Evolutionary conservation across 2,113 vertebrate genomes (phyloP), one percentile per base, ranked within the genome.

Genomic region (Mesoclemmys tuberculata): DNA sequence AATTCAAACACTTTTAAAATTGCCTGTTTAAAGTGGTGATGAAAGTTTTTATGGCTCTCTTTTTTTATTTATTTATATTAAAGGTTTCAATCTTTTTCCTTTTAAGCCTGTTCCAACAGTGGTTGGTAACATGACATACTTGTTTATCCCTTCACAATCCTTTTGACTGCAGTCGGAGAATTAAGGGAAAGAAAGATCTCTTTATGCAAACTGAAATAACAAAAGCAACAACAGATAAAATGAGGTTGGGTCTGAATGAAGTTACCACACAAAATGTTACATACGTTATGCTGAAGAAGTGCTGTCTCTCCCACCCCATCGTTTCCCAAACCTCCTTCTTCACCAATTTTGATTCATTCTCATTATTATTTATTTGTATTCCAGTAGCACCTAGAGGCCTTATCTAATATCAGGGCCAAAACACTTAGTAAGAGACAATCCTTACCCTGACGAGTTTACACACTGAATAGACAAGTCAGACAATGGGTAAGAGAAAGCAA

Each of bases 151-250:
- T n/a, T 90, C 71, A 56, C 48, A 61, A 71, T 90, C 38, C n/a
- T 74, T 90, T 92, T 44, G 56, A 35, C 24, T 78, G 26, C 6
- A 84, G 21, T 93, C 90, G 93, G 80, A 91, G 52, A 93, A 71
- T 85, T 74, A 2, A 35, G 5, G 24, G 10, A 90, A 94, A 91
- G n/a, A 96, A 91, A 88, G 52, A 49, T 52, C 14, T 95, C 75
- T 84, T 80, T 92, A 71, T 95, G 75, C 91, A 29, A 1, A 1
- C 52, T n/a, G 41, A 82, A 93, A 87, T 55, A 94, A 54, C 16
- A 87, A 61, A 89, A 85, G 3, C 2, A 92, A 82, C 90, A 90
- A 3, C 78, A 95, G 94, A 75, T 51, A 94, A 68, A 95, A 79
- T 1, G 22, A 68, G 0, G 1, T 49, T 83, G 27, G 5, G 29